phyloP scores from a whole-genome alignment of 2,113 vertebrate genomes.

The Castor canadensis region DNA sequence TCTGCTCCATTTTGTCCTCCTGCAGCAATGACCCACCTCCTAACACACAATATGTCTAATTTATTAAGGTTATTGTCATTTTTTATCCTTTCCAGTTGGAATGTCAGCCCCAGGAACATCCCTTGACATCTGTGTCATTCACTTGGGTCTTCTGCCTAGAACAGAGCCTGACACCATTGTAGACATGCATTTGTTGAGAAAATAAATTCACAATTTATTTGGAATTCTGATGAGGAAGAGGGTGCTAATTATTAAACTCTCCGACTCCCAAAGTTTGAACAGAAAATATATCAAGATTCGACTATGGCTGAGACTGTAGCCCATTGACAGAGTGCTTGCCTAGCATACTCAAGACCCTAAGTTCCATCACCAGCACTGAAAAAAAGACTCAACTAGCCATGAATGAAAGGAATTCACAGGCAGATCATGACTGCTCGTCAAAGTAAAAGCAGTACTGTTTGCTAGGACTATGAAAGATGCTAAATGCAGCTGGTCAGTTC shows the following conservation, averaged over 20 bases:
- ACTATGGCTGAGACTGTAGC: neutral
- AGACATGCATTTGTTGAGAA: neutral
- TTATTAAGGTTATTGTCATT: neutral
- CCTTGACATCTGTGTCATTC: neutral
- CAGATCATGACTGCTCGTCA: neutral
- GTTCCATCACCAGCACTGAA: neutral
- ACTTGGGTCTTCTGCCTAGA: neutral
- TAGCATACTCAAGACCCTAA: neutral
- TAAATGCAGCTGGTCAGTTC: neutral
- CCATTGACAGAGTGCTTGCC: neutral
- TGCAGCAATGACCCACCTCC: neutral
- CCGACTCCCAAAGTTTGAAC: neutral
- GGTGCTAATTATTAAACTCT: neutral
- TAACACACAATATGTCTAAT: neutral
- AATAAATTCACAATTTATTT: neutral
- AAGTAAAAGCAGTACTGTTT: neutral
- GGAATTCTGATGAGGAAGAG: neutral
- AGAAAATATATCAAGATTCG: neutral
- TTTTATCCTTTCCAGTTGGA: neutral
- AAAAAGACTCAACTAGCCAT: neutral
- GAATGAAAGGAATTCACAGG: neutral
- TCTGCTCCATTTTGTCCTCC: neutral
- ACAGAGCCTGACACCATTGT: neutral
- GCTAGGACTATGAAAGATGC: neutral
- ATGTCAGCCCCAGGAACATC: neutral